Percentiles rank a stretch among this genome's conserved stretches.
These are phyloP conservation scores for Fissipunctia ypsillon DNA, from an alignment of 2,888 invertebrate genomes.

Conservation along the genomic window DNA sequence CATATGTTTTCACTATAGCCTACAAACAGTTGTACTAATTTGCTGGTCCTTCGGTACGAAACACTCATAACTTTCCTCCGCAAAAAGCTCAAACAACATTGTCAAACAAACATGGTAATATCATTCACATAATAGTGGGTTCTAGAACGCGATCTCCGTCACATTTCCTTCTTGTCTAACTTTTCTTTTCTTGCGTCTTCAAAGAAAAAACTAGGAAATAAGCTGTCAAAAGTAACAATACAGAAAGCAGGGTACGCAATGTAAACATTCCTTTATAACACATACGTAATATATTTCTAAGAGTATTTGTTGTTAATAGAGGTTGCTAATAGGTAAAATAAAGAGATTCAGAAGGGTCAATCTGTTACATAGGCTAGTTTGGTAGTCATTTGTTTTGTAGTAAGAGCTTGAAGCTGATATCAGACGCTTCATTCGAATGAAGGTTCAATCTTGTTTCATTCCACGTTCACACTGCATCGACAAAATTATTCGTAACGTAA, in stretches of 20 bases:
- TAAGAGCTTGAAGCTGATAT: no score
- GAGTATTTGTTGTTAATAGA: constrained; percentile 24
- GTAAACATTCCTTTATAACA: constrained; percentile 24
- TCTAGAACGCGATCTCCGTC: constrained; percentile 11
- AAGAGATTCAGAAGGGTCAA: constrained; percentile 18
- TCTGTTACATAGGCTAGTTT: not conserved
- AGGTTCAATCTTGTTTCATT: not conserved
- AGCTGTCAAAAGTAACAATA: constrained; percentile 47
- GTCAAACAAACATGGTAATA: not conserved
- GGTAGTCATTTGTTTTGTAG: not conserved
- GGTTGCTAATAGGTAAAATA: not conserved
- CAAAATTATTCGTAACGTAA: no score
- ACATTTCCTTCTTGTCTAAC: constrained; percentile 8
- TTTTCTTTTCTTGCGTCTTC: constrained; percentile 7
- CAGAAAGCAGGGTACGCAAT: constrained; percentile 29
- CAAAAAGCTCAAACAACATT: not conserved
- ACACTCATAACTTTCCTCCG: not conserved
- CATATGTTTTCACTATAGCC: not conserved
- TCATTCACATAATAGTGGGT: not conserved
- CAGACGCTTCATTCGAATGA: not conserved
- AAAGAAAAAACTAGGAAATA: constrained; percentile 37
- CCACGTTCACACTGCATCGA: not conserved
- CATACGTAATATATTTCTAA: constrained; percentile 36
- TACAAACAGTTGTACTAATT: not conserved
- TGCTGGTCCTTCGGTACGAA: not conserved